Percentiles rank a stretch among this genome's conserved stretches.
phyloP scores from a whole-genome alignment of 2,888 invertebrate genomes.

The Luffia ferchaultella region DNA sequence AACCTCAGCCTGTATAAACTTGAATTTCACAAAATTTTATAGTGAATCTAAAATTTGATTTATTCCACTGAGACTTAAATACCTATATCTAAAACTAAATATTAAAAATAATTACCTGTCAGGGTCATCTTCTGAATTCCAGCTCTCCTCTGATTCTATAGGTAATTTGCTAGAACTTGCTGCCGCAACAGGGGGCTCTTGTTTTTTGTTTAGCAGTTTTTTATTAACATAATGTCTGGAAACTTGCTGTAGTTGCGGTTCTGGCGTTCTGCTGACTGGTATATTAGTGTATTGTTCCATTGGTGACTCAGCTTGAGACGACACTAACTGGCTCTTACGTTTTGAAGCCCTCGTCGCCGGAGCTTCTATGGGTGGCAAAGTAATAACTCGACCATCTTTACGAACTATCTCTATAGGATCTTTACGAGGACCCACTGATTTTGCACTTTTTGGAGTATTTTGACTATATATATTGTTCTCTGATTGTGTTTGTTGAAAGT shows the following conservation, averaged over 20 bases:
- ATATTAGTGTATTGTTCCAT: conserved; percentile 11
- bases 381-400: conserved; percentile 78
- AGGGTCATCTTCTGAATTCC: conserved; percentile 92
- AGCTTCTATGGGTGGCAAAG: conserved; percentile 83
- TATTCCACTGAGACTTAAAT: no score
- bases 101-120: conserved; percentile 65
- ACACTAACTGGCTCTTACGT: conserved; percentile 59
- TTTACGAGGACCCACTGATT: conserved; percentile 38
- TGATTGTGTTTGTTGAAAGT: conserved; percentile 15
- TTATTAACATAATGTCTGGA: conserved; percentile 50
- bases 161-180: conserved; percentile 41
- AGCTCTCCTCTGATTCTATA: conserved; percentile 70
- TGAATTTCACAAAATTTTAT: no score
- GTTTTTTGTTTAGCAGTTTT: conserved; percentile 36
- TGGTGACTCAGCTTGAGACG: conserved; percentile 20
- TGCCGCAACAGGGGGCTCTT: conserved; percentile 18
- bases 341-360: conserved; percentile 82
- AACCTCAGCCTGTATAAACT: no score
- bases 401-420: conserved; percentile 77
- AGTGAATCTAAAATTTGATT: no score
- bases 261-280: conserved; percentile 26
- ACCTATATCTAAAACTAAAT: no score
- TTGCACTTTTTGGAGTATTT: conserved; percentile 32
- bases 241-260: conserved; percentile 29
- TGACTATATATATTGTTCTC: conserved; percentile 29